These are phyloP conservation scores for Euwallacea fornicatus DNA, from an alignment of 1,140 invertebrate species.

Conservation along the genomic window DNA sequence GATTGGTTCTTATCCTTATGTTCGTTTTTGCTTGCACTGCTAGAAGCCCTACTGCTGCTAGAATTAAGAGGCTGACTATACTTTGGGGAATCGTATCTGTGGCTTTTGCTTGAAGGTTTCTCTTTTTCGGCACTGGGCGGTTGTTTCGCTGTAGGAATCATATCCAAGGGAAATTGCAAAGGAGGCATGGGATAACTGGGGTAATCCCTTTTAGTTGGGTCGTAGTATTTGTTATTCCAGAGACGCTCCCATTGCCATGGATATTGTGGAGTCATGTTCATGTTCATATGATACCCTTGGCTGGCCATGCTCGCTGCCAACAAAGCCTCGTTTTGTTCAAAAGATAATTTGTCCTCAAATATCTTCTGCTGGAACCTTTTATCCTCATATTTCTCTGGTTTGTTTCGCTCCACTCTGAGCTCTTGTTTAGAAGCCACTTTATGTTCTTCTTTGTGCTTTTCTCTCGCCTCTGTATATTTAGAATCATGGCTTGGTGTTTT, in stretches of 20 bases:
- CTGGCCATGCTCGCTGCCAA: slow-evolving; percentile 61
- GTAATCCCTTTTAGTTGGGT: slow-evolving; percentile 47
- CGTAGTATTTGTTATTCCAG: slow-evolving; percentile 48
- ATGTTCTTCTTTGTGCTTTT: slow-evolving; percentile 46
- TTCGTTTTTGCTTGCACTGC: slow-evolving; percentile 42
- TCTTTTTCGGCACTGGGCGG: slow-evolving; percentile 50
- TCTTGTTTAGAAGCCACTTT: slow-evolving; percentile 47
- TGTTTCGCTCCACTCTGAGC: slow-evolving; percentile 51
- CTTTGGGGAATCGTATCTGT: slow-evolving; percentile 38
- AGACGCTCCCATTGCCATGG: slow-evolving; percentile 65
- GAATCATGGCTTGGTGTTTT: slow-evolving; percentile 42
- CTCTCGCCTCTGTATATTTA: slow-evolving; percentile 46
- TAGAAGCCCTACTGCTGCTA: slow-evolving; percentile 30
- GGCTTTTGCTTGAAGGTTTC: slow-evolving; percentile 49
- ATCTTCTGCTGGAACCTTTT: slow-evolving; percentile 44
- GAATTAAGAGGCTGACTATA: slow-evolving; percentile 32
- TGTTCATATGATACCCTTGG: slow-evolving; percentile 47
- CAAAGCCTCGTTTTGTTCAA: slow-evolving; percentile 55
- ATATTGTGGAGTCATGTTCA: slow-evolving; percentile 58
- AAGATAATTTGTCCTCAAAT: slow-evolving; percentile 42
- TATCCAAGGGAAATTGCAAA: slow-evolving; percentile 47
- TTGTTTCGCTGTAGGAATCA: slow-evolving; percentile 48
- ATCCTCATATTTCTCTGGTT: slow-evolving; percentile 45
- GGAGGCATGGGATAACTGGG: slow-evolving; percentile 46
- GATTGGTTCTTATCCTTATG: slow-evolving; percentile 52